Percentiles rank a stretch among this genome's conserved stretches.
Evolutionary conservation across 2,797 vertebrate genomes (phyloP).

Genomic region (Galagoides demidoff): DNA sequence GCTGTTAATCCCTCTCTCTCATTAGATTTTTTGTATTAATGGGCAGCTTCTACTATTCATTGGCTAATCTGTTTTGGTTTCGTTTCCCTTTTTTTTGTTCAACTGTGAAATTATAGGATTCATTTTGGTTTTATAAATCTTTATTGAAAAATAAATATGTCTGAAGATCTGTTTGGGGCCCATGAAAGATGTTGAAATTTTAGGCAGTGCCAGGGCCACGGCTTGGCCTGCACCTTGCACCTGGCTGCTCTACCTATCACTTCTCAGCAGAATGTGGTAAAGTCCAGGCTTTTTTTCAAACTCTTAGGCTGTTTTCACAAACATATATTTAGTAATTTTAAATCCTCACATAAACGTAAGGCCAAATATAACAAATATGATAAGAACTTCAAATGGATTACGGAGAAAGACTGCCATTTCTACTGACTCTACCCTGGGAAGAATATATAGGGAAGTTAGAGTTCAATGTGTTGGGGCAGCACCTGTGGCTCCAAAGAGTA

Average conservation of each 20-base stretch:
- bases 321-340: neutral
- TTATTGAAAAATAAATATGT: neutral
- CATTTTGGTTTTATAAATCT: neutral
- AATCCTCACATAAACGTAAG: neutral
- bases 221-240: accelerated
- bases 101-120: neutral
- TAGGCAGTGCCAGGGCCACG: accelerated
- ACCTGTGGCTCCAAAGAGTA: too few species aligned
- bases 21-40: neutral
- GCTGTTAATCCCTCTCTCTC: neutral
- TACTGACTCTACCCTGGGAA: neutral
- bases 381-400: neutral
- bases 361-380: neutral
- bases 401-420: neutral
- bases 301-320: neutral
- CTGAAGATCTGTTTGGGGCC: neutral
- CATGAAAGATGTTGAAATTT: neutral
- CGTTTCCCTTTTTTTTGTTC: neutral
- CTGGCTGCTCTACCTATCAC: neutral
- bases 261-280: neutral
- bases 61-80: neutral
- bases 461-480: neutral
- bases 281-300: neutral
- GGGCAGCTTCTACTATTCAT: neutral
- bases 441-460: neutral